Evolutionary conservation across 2,888 invertebrate species (phyloP).

Genomic region (Drosophila siamana): DNA sequence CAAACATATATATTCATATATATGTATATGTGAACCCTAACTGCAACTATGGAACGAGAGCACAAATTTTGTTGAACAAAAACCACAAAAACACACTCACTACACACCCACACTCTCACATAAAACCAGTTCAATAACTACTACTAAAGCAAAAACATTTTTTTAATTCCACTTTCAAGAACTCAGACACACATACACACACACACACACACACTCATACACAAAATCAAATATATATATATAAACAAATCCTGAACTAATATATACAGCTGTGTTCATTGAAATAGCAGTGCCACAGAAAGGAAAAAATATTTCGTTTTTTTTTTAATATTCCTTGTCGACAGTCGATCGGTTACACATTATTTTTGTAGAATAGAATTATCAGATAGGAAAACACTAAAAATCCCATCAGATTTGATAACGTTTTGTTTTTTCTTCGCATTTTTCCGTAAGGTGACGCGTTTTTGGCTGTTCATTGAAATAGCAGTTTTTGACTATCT

Average conservation of each 20-base stretch:
- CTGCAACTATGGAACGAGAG: conserved; percentile 82
- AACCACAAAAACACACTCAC: conserved; percentile 12
- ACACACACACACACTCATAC: conserved; percentile 40
- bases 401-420: too few relatives aligned
- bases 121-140: conserved; percentile 53
- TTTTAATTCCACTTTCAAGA: conserved; percentile 48
- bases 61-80: conserved; percentile 80
- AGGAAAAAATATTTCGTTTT: too few relatives aligned
- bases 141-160: conserved; percentile 43
- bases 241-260: conserved; percentile 51
- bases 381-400: too few relatives aligned
- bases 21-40: conserved; percentile 61
- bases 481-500: too few relatives aligned
- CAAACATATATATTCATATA: conserved; percentile 42
- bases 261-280: too few relatives aligned
- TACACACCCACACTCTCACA: conserved; percentile 20
- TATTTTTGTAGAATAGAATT: too few relatives aligned
- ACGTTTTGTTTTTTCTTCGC: too few relatives aligned
- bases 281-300: too few relatives aligned
- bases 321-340: too few relatives aligned
- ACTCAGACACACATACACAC: conserved; percentile 39
- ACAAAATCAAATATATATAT: conserved; percentile 59
- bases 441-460: too few relatives aligned
- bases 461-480: too few relatives aligned
- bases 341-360: too few relatives aligned